phyloP scores from a whole-genome alignment of 2,113 vertebrate genomes.

The Triplophysa tibetana region DNA sequence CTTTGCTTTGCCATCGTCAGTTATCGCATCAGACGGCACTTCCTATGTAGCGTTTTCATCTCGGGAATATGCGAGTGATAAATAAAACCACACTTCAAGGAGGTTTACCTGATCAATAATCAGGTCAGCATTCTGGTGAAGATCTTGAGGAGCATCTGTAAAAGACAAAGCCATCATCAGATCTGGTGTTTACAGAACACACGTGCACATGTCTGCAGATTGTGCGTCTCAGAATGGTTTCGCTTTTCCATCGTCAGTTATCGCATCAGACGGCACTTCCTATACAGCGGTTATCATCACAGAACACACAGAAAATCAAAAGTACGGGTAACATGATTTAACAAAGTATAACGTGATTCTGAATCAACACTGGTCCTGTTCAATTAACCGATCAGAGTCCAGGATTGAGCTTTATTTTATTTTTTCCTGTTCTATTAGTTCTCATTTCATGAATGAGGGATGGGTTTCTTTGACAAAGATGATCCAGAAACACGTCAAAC shows the following conservation, averaged over 20 bases:
- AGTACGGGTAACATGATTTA: no score
- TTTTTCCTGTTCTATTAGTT: no score
- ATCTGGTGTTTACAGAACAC: neutral
- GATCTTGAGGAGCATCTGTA: neutral
- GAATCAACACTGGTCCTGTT: no score
- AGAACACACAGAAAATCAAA: no score
- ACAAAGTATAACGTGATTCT: no score
- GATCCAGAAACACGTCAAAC: no score
- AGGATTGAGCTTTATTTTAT: no score
- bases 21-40: constrained; percentile 78
- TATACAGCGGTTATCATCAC: constrained; percentile 67
- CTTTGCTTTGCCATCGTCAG: constrained; percentile 66
- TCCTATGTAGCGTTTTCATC: constrained; percentile 72
- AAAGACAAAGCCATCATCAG: neutral
- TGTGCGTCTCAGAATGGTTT: constrained; percentile 63
- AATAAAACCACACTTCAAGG: neutral
- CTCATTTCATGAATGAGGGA: no score
- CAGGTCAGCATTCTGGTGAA: neutral
- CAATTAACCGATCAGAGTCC: no score
- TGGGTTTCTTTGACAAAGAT: no score
- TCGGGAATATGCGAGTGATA: constrained; percentile 28
- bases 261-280: constrained; percentile 79
- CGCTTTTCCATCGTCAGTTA: constrained; percentile 69
- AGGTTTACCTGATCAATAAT: neutral
- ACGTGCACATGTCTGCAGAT: no score